Conservation (phyloP, 2,113 vertebrate species). For the Scomber colias region DNA sequence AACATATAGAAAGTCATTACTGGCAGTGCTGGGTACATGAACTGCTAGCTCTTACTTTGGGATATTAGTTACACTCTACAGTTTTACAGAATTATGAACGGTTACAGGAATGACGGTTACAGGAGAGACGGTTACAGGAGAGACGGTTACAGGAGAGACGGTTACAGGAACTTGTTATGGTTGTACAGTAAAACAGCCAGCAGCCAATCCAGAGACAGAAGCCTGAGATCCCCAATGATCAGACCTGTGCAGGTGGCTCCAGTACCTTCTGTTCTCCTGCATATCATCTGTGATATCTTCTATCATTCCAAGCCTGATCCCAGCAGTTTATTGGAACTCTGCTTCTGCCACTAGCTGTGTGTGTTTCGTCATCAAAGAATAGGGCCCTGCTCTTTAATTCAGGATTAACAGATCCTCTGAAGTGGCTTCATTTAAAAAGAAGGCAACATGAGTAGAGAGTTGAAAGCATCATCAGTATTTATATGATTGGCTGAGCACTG, state of each 20-base stretch:
- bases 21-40: neutral
- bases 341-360: neutral
- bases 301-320: too few species aligned
- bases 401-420: too few species aligned
- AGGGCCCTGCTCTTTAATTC: too few species aligned
- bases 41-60: neutral
- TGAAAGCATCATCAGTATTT: too few species aligned
- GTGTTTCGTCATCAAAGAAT: neutral
- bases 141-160: neutral
- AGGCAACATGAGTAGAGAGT: too few species aligned
- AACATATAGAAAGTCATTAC: neutral
- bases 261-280: conserved; percentile 51
- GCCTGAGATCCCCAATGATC: conserved; percentile 5
- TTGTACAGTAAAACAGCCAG: neutral
- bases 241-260: conserved; percentile 12
- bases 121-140: neutral
- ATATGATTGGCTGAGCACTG: too few species aligned
- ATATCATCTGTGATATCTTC: neutral
- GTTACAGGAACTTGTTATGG: neutral
- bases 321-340: conserved; percentile 26
- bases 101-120: neutral
- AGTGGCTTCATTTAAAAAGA: too few species aligned
- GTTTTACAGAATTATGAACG: neutral
- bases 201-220: conserved; percentile 13
- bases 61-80: neutral